Evolutionary conservation across 1,140 invertebrate genomes (phyloP), one percentile per base, ranked within the genome.

Genomic region (Xylocopa sonorina): DNA sequence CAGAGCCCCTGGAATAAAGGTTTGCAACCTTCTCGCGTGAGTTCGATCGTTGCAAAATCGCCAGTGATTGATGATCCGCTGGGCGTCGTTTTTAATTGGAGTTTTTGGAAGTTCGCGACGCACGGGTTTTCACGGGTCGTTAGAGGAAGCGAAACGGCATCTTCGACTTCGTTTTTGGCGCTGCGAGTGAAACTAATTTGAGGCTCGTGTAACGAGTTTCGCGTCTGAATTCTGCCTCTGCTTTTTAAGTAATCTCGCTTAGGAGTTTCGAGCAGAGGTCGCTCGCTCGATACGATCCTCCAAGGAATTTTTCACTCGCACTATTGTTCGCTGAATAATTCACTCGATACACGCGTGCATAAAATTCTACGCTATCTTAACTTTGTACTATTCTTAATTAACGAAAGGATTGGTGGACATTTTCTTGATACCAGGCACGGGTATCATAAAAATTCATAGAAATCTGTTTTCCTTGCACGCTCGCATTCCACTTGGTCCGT

Each of bases 121-220:
- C 21, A 60, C 32, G 16, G 32, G 34, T 60, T 60, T 60, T 60
- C 32, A 60, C 34, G 32, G 27, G 10, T 60, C 21, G 57, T 60
- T 60, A 58, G 29, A n/a, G 32, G 57, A 10, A 12, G n/a, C 32
- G 55, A 27, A 32, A 57, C 32, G 34, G 5, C 32, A 60, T 58
- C 29, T 58, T 58, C 34, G 57, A 60, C 38, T 60, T 60, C 32
- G 34, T 60, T 60, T n/a, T 60, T 60, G 57, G 9, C 57, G 34
- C n/a, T 58, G 21, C 18, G 32, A 29, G 4, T 34, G 34, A 60
- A 34, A 60, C 32, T 58, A 58, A 58, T 60, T 60, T 60, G 10
- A 60, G 57, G 32, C 9, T 18, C 21, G 21, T n/a, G 10, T 14
- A 60, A 60, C 32, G 21, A 60, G 32, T 60, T 60, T 34, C 21